These are phyloP conservation scores for Colinus virginianus DNA, from an alignment of 2,113 vertebrate genomes.

Conservation along the genomic window DNA sequence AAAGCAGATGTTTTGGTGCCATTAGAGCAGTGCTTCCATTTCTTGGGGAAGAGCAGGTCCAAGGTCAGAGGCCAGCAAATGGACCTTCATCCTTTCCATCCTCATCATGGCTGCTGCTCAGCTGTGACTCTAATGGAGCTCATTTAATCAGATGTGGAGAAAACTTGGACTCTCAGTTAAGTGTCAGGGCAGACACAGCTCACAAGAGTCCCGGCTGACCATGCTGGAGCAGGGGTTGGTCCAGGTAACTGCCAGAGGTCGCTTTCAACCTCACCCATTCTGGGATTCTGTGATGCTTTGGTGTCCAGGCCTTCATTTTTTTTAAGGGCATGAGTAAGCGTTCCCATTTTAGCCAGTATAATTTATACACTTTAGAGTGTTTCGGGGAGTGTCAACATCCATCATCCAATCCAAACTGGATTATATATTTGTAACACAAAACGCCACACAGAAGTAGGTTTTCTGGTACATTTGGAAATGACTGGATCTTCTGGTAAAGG, in stretches of 20 bases:
- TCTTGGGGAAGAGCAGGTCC: neutral
- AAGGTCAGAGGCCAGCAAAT: neutral
- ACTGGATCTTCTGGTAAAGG: neutral
- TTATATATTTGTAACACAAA: neutral
- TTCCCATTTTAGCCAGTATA: neutral
- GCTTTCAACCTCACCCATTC: neutral
- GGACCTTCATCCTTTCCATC: neutral
- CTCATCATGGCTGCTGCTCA: neutral
- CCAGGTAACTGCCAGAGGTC: neutral
- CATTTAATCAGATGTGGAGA: neutral
- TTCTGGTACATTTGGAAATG: neutral
- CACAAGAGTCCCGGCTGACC: neutral
- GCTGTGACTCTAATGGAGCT: neutral
- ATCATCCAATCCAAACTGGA: neutral
- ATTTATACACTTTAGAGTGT: fast-evolving
- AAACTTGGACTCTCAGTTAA: neutral
- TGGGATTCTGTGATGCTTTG: neutral
- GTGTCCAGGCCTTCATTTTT: neutral
- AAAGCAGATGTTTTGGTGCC: neutral
- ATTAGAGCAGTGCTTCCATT: fast-evolving
- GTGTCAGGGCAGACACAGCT: neutral
- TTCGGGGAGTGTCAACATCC: neutral
- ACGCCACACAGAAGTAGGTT: neutral
- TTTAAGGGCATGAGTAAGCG: neutral
- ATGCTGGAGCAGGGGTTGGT: neutral